Percentiles rank a stretch among this genome's conserved stretches.
Evolutionary conservation across 2,113 vertebrate species (phyloP).

Genomic region (Etheostoma cragini): DNA sequence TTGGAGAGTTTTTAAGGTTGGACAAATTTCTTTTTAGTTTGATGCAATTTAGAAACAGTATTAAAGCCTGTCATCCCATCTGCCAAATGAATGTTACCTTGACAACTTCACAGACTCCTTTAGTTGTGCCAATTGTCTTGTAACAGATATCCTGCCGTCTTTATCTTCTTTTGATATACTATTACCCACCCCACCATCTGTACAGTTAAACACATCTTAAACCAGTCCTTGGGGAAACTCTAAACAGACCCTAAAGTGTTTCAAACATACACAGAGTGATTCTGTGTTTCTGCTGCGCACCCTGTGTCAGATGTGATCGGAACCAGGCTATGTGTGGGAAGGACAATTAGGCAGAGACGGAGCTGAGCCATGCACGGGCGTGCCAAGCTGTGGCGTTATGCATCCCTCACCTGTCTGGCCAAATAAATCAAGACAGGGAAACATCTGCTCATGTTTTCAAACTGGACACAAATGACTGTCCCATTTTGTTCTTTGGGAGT

Average conservation of each 20-base stretch:
- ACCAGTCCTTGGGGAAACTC: constrained; percentile 65
- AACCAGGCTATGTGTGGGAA: constrained; percentile 88
- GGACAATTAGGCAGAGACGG: constrained; percentile 88
- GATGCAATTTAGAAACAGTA: constrained; percentile 13
- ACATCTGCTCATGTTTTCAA: constrained; percentile 89
- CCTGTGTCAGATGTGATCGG: constrained; percentile 89
- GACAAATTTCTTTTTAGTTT: constrained; percentile 21
- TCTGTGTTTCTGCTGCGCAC: constrained; percentile 50
- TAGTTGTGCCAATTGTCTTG: constrained; percentile 41
- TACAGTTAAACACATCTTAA: constrained; percentile 66
- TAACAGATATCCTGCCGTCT: constrained; percentile 43
- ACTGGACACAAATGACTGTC: constrained; percentile 53
- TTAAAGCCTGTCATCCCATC: constrained; percentile 15
- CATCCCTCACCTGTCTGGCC: constrained; percentile 90
- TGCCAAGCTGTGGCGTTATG: constrained; percentile 87
- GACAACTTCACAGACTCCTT: constrained; percentile 31
- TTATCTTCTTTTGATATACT: constrained; percentile 66
- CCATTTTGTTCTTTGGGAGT: constrained; percentile 19
- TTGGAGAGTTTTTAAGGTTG: not conserved
- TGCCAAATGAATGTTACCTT: constrained; percentile 10
- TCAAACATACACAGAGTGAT: constrained; percentile 43
- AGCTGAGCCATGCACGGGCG: constrained; percentile 84
- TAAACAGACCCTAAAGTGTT: constrained; percentile 61
- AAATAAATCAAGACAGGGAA: constrained; percentile 87
- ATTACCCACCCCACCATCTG: constrained; percentile 39